phyloP scores from a whole-genome alignment of 2,113 vertebrate genomes.

The Thalassarche chlororhynchos region DNA sequence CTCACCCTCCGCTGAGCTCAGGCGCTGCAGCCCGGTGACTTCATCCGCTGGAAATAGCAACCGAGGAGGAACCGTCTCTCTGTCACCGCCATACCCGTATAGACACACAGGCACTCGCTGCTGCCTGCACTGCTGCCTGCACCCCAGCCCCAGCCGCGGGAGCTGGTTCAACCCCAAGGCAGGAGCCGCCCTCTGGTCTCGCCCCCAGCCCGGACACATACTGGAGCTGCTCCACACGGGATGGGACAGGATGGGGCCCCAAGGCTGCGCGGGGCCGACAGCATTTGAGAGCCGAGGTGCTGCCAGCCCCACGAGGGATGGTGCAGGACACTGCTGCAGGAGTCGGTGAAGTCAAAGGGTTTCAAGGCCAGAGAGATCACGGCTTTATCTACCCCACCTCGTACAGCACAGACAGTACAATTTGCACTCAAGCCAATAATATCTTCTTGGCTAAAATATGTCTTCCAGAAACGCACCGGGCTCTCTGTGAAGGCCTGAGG shows the following conservation, averaged over 20 bases:
- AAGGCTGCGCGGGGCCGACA: fast-evolving
- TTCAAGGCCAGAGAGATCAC: neutral
- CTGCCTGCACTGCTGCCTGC: neutral
- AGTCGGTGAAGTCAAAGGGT: neutral
- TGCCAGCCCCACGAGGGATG: fast-evolving
- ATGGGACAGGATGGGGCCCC: no score
- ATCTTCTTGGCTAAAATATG: neutral
- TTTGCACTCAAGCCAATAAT: neutral
- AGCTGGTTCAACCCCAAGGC: neutral
- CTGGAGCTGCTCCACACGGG: neutral
- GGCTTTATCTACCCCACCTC: neutral
- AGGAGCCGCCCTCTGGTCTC: neutral
- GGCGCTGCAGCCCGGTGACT: slow-evolving; percentile 40
- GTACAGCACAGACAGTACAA: neutral
- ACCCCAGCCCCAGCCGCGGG: neutral
- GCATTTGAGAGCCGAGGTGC: neutral
- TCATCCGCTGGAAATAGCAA: slow-evolving; percentile 68
- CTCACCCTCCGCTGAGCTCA: slow-evolving; percentile 10
- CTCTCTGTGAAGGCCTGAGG: neutral
- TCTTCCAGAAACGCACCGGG: neutral
- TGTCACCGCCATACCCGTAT: neutral
- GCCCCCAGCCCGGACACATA: fast-evolving
- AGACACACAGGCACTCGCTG: neutral
- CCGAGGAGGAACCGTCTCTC: neutral
- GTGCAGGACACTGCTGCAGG: neutral